Evolutionary conservation across 2,888 invertebrate genomes (phyloP), one percentile per base, ranked within the genome.

Genomic region (Tipula lateralis): DNA sequence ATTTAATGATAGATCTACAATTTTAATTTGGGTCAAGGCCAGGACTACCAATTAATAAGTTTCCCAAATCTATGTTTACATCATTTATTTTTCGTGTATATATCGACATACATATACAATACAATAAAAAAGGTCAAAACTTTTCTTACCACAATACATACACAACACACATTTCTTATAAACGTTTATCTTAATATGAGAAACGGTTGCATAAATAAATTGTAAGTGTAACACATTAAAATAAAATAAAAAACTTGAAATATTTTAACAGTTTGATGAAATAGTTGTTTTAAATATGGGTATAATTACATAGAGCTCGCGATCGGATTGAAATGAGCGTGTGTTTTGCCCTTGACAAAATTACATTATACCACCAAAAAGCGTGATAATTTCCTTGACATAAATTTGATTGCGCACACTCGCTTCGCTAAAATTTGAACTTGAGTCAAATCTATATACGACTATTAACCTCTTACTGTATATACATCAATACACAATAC

Each of bases 141-240:
- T 66, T n/a, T 66, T 66, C 66, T 66, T 66, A 24, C 19, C 66
- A 66, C 66, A 66, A 24, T 13, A 24, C 66, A 7, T 24, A 66
- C 19, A 19, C 19, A 6, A 50, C 6, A 44, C 12, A 44, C 19
- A 50, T 16, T 16, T 6, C 16, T 24, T 66, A 24, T 24, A 66
- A 66, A 24, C 66, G 66, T 66, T 66, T 66, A 24, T 66, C 66
- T 66, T 66, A 66, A 66, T 66, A 66, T 66, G 66, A 66, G 66
- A 66, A 66, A 24, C 1, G 7, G 24, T 66, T 66, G 66, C 66
- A 66, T 66, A 66, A 66, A 66, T 66, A 66, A 66, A 66, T 66
- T 66, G 66, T 66, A 66, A 66, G 66, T 66, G 66, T 66, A 66
- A 66, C 66, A 66, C 24, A 66, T 66, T 66, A 66, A 66, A 66